A percentile compares a stretch with the other conserved stretches of the same genome.
phyloP scores from a whole-genome alignment of 2,113 vertebrate species.

The Petaurus breviceps region DNA sequence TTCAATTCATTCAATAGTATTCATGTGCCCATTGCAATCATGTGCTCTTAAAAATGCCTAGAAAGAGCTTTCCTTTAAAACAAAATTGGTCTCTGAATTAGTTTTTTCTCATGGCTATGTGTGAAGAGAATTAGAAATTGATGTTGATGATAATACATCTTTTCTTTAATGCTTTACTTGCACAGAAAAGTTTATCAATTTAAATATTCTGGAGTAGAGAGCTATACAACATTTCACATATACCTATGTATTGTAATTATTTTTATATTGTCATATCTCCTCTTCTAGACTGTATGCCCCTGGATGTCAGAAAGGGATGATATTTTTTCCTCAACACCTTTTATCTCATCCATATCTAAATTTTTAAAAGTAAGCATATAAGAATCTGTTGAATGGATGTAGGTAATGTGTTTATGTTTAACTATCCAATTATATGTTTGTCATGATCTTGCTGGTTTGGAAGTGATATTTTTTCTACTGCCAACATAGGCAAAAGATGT shows the following conservation, averaged over 20 bases:
- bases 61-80: neutral
- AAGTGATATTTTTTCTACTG: neutral
- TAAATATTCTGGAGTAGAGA: neutral
- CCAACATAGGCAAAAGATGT: fast-evolving
- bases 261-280: neutral
- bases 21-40: slow-evolving; percentile 5
- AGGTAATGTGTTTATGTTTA: neutral
- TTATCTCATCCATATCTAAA: neutral
- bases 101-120: neutral
- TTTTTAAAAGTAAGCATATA: neutral
- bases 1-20: neutral
- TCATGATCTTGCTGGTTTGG: neutral
- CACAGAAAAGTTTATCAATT: neutral
- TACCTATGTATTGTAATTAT: neutral
- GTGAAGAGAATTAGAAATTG: neutral
- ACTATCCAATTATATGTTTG: no score
- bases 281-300: neutral
- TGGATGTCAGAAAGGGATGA: neutral
- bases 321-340: neutral
- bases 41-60: neutral
- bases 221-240: neutral
- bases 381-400: neutral
- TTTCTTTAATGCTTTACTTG: slow-evolving; percentile 2
- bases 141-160: neutral
- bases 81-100: neutral